These are phyloP conservation scores for Sakesphorus luctuosus DNA, from an alignment of 2,113 vertebrate species.

Conservation along the genomic window DNA sequence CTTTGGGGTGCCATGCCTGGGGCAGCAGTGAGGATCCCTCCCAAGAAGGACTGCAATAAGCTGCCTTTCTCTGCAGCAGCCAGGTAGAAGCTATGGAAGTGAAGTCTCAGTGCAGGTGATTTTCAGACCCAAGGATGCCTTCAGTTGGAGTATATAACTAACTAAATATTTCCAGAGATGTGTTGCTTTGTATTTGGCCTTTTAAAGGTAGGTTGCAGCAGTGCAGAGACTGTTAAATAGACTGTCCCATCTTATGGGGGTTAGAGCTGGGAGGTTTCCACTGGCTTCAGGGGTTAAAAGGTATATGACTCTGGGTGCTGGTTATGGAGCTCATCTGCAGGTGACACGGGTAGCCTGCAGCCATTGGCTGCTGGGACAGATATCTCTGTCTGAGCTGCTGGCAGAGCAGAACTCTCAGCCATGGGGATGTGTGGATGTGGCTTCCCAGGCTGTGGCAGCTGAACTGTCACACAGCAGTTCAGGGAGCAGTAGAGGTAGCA, in stretches of 20 bases:
- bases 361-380: not conserved
- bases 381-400: not conserved
- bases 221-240: not conserved
- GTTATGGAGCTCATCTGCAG: not conserved
- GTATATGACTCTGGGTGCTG: not conserved
- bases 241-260: too few species aligned
- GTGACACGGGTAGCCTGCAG: not conserved
- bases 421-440: not conserved
- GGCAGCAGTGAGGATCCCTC: not conserved
- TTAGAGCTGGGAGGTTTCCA: not conserved
- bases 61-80: not conserved
- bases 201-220: not conserved
- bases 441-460: not conserved
- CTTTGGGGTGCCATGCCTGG: not conserved
- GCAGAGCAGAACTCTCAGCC: not conserved
- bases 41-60: not conserved
- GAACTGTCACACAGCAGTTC: not conserved
- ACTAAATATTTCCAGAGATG: not conserved
- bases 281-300: not conserved
- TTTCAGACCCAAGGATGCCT: not conserved
- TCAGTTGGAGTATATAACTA: not conserved
- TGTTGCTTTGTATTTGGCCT: not conserved
- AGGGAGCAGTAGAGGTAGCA: not conserved
- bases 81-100: not conserved
- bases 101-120: not conserved